These are phyloP conservation scores for Lasioglossum marginatum DNA, from an alignment of 2,888 invertebrate genomes.

Conservation along the genomic window DNA sequence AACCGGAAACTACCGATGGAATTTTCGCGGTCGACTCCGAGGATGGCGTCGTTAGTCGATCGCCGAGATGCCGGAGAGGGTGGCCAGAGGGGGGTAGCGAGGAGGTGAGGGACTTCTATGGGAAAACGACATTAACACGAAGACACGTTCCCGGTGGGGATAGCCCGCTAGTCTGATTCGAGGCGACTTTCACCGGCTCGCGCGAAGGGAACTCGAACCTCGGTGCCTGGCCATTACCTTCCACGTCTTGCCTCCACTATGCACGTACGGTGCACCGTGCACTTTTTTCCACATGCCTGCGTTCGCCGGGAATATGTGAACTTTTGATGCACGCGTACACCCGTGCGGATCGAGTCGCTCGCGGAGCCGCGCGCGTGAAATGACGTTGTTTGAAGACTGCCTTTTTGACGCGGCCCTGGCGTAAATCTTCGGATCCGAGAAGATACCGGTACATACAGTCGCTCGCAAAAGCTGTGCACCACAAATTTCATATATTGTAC, in stretches of 20 bases:
- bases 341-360: background rate
- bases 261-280: background rate
- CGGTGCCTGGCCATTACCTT: constrained; percentile 65
- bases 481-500: too few relatives aligned
- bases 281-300: constrained; percentile 9
- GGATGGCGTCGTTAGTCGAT: constrained; percentile 11
- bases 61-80: background rate
- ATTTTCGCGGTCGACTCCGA: constrained; percentile 45
- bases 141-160: constrained; percentile 63
- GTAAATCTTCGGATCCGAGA: background rate
- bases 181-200: constrained; percentile 78
- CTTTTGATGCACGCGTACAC: constrained; percentile 35
- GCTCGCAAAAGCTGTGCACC: background rate
- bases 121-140: constrained; percentile 79
- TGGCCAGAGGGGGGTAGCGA: constrained; percentile 12
- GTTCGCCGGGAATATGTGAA: constrained; percentile 39
- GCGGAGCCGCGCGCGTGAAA: background rate
- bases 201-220: constrained; percentile 67
- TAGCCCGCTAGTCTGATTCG: constrained; percentile 69
- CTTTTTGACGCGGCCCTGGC: background rate
- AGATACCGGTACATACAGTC: background rate
- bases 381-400: background rate
- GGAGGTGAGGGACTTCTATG: constrained; percentile 66
- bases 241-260: constrained; percentile 49
- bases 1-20: constrained; percentile 38